Conservation (phyloP, 2,797 vertebrate genomes). For the Nothura maculosa region DNA sequence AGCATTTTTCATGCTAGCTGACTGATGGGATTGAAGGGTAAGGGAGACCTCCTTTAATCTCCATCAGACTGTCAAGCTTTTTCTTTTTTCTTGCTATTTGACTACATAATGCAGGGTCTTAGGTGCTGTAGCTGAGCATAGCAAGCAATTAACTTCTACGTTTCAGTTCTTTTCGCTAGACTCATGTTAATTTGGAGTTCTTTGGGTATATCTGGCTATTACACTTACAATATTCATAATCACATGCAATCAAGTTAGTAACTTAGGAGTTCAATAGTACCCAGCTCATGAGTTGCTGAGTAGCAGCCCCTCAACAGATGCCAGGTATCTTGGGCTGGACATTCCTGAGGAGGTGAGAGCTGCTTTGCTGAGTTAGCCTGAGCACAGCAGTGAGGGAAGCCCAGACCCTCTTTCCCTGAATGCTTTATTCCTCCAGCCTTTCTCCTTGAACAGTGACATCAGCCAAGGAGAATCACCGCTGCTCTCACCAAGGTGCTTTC, state of each 20-base stretch:
- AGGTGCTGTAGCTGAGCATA: background rate
- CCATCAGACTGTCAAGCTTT: background rate
- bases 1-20: background rate
- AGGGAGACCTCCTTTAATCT: background rate
- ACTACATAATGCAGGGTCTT: background rate
- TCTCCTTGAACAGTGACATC: background rate
- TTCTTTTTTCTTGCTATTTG: background rate
- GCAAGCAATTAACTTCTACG: background rate
- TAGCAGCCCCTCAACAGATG: background rate
- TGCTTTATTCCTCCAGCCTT: background rate
- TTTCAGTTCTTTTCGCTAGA: background rate
- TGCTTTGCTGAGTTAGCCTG: background rate
- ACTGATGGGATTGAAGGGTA: background rate
- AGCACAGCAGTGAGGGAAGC: background rate
- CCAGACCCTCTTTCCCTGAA: background rate
- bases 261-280: background rate
- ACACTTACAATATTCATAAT: background rate
- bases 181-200: background rate
- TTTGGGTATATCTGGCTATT: background rate
- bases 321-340: accelerated
- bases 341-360: background rate
- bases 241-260: background rate
- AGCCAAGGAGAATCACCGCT: background rate
- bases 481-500: background rate
- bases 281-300: background rate